Conservation (phyloP, 2,888 invertebrate species). For the Orchesella flavescens region DNA sequence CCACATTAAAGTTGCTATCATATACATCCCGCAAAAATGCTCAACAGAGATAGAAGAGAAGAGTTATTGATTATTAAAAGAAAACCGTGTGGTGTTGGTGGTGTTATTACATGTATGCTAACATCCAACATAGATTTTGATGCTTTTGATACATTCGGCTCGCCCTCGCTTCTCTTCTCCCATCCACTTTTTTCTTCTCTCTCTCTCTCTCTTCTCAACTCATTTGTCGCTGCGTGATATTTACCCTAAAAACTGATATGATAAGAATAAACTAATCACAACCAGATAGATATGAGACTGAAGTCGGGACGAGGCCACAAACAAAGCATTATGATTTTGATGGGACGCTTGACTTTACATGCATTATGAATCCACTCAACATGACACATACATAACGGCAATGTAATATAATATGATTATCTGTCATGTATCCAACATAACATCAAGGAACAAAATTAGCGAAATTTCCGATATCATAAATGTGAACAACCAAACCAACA, state of each 20-base stretch:
- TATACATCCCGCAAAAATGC: conserved; percentile 53
- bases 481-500: neutral
- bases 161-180: conserved; percentile 31
- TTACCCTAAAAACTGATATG: conserved; percentile 65
- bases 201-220: conserved; percentile 26
- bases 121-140: conserved; percentile 33
- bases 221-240: conserved; percentile 63
- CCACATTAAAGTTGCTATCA: neutral
- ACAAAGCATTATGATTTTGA: conserved; percentile 60
- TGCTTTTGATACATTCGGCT: conserved; percentile 17
- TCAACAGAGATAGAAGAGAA: conserved; percentile 45
- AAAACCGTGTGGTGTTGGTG: neutral
- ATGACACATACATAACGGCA: conserved; percentile 64
- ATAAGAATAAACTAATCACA: conserved; percentile 66
- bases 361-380: conserved; percentile 49
- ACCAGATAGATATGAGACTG: conserved; percentile 46
- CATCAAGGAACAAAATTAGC: conserved; percentile 61
- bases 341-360: conserved; percentile 61
- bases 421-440: conserved; percentile 60
- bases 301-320: conserved; percentile 64
- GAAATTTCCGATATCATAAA: conserved; percentile 52
- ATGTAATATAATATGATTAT: conserved; percentile 63
- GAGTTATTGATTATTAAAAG: conserved; percentile 58
- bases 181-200: neutral
- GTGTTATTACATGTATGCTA: conserved; percentile 2